These are phyloP conservation scores for Neotragus pygmaeus DNA, from an alignment of 2,113 vertebrate species.

Conservation along the genomic window DNA sequence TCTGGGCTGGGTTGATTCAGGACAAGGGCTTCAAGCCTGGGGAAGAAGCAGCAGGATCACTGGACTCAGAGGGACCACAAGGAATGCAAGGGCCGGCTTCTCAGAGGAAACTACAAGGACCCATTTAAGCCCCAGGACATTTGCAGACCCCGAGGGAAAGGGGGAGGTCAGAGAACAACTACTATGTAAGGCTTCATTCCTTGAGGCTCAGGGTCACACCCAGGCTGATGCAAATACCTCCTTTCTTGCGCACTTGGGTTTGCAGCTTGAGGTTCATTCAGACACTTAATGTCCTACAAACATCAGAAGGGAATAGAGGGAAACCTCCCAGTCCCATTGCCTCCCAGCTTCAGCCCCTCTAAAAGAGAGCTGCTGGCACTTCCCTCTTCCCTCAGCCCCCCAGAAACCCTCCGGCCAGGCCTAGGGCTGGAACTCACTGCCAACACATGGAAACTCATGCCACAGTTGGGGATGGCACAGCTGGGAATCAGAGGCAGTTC, in stretches of 20 bases:
- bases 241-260: not conserved
- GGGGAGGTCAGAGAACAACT: not conserved
- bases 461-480: too few relatives aligned
- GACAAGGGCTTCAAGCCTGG: not conserved
- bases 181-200: not conserved
- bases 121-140: not conserved
- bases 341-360: not conserved
- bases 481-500: not conserved
- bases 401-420: not conserved
- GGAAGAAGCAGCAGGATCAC: not conserved
- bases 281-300: not conserved
- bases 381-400: not conserved
- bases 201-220: not conserved
- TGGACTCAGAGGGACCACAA: not conserved
- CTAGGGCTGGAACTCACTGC: not conserved
- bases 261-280: not conserved
- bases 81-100: fast-evolving
- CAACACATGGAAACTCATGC: not conserved
- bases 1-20: too few relatives aligned
- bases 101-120: not conserved
- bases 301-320: not conserved
- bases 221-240: not conserved
- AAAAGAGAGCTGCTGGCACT: not conserved
- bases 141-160: not conserved
- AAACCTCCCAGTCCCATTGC: not conserved